Evolutionary conservation across 2,797 vertebrate genomes (phyloP).

Genomic region (Sciurus vulgaris): DNA sequence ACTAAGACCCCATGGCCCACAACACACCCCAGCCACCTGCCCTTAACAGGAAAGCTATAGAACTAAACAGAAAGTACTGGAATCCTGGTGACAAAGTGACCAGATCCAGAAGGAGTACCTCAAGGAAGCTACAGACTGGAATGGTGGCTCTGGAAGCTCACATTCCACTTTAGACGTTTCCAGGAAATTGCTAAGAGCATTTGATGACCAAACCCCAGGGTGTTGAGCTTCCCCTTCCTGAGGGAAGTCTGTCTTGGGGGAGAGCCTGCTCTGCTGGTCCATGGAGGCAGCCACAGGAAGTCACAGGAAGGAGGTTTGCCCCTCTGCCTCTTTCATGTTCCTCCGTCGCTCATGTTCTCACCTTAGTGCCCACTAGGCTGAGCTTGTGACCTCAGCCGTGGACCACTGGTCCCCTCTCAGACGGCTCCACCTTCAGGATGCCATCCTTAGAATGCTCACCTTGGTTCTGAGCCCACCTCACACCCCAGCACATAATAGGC

Average conservation of each 20-base stretch:
- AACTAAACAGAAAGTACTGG: background rate
- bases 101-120: no score
- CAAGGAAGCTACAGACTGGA: background rate
- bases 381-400: background rate
- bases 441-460: background rate
- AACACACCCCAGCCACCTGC: background rate
- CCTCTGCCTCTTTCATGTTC: rapidly evolving
- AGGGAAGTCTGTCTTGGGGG: background rate
- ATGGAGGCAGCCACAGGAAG: background rate
- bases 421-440: no score
- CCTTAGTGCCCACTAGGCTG: background rate
- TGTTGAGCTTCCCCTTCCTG: background rate
- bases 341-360: background rate
- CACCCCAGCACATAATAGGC: background rate
- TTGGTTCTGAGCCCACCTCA: background rate
- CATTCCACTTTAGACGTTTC: background rate
- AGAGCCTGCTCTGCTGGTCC: background rate
- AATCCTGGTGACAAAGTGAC: background rate
- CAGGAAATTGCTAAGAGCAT: background rate
- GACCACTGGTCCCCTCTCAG: background rate
- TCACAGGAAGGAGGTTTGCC: background rate
- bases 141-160: background rate
- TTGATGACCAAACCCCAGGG: background rate
- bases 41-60: background rate
- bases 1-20: background rate